Conservation (phyloP, 1,140 invertebrate genomes). For the Panagrolaimus sp. region DNA sequence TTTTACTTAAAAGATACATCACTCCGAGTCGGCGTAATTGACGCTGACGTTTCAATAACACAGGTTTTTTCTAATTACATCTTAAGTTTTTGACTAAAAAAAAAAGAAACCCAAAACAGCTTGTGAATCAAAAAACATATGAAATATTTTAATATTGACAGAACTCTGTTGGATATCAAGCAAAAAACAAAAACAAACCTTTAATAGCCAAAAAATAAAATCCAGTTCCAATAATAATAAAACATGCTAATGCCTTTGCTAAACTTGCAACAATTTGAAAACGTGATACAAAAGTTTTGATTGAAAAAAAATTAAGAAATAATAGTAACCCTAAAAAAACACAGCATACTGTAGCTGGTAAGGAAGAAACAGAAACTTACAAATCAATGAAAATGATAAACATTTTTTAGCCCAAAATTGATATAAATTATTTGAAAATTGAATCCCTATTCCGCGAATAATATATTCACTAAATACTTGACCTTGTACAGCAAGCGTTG, state of each 20-base stretch:
- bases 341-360: slow-evolving; percentile 1
- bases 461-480: slow-evolving; percentile 44
- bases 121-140: no score
- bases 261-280: slow-evolving; percentile 50
- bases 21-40: no score
- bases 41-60: no score
- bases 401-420: slow-evolving; percentile 18
- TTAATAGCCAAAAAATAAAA: slow-evolving; percentile 36
- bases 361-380: slow-evolving; percentile 17
- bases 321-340: slow-evolving; percentile 34
- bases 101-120: no score
- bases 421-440: slow-evolving; percentile 18
- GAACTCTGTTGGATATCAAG: no score
- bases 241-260: slow-evolving; percentile 35
- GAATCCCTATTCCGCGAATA: slow-evolving; percentile 26
- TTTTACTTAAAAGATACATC: no score
- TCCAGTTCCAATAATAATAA: slow-evolving; percentile 33
- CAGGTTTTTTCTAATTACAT: no score
- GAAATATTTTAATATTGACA: no score
- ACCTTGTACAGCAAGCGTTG: slow-evolving; percentile 41
- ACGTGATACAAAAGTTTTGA: slow-evolving; percentile 35
- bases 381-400: slow-evolving; percentile 31
- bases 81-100: no score
- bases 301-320: slow-evolving; percentile 43
- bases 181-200: slow-evolving; percentile 23